These are phyloP conservation scores for Strigamia maritima DNA, from an alignment of 2,888 invertebrate genomes.

Conservation along the genomic window DNA sequence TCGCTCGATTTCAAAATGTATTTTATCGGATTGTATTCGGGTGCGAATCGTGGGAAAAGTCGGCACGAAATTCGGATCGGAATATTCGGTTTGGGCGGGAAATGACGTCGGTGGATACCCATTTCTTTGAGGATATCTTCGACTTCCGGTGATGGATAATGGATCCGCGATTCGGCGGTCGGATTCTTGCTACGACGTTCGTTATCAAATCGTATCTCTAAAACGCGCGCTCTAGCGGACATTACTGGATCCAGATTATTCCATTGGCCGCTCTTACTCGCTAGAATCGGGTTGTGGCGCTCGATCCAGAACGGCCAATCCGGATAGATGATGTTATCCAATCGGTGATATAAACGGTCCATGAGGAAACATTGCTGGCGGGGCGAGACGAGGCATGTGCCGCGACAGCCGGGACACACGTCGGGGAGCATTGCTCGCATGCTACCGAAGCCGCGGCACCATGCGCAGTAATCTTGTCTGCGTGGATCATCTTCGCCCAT, in stretches of 20 bases:
- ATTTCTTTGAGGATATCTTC: not conserved
- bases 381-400: not conserved
- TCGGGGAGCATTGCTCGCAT: not conserved
- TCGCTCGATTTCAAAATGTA: not conserved
- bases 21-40: not conserved
- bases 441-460: not conserved
- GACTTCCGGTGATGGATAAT: not conserved
- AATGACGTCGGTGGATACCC: not conserved
- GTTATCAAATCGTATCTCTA: not conserved
- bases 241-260: not conserved
- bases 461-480: not conserved
- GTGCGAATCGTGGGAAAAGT: not conserved
- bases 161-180: not conserved
- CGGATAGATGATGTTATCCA: not conserved
- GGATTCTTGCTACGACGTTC: not conserved
- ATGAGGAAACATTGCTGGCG: not conserved
- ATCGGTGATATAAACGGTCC: not conserved
- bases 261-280: not conserved
- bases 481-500: not conserved
- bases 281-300: not conserved
- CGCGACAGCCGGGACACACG: not conserved
- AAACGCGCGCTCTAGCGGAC: not conserved
- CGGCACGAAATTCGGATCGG: not conserved
- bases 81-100: not conserved
- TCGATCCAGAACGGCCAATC: not conserved